Evolutionary conservation across 2,113 vertebrate genomes (phyloP), one percentile per base, ranked within the genome.

Genomic region (Daphoenositta chrysoptera): DNA sequence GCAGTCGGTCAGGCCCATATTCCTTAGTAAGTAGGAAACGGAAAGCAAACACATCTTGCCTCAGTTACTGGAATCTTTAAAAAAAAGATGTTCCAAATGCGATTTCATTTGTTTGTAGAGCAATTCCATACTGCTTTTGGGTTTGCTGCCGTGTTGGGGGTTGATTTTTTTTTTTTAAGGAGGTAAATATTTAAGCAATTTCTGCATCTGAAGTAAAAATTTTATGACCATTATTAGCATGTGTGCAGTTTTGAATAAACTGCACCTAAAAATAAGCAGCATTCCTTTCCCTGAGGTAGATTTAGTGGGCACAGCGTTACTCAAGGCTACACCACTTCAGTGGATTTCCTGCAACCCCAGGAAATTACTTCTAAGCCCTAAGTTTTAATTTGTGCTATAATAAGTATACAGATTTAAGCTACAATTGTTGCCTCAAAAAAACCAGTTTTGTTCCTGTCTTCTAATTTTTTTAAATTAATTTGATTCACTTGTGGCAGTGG

Each of bases 111-210:
- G 5, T 51, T 94, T 73, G 63, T 33, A 70, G 50, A 81, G 30
- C 56, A 71, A 15, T 86, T 90, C 77, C 42, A n/a, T 84, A 71
- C 54, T 87, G 39, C 33, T 68, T 71, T 77, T 27, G n/a, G 22
- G 15, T 27, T 88, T 48, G 37, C 42, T 66, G 1, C 18, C 63
- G 15, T 56, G n/a, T 65, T 57, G 50, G 65, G 11, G 8, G 11
- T 24, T 13, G 22, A 5, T 23, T 2, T 31, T 27, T 76, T 4
- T 58, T 48, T 60, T 3, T 44, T 18, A 16, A 69, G 45, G 42
- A 82, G 70, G 50, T 93, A 95, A 94, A 83, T 92, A 86, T 92
- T 94, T 94, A 83, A 96, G 72, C 12, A 33, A 7, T 70, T 93
- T 77, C 33, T 90, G 28, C 30, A 33, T 61, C 39, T 73, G 12